phyloP scores from a whole-genome alignment of 1,140 invertebrate genomes.

The Drosophila rufa region DNA sequence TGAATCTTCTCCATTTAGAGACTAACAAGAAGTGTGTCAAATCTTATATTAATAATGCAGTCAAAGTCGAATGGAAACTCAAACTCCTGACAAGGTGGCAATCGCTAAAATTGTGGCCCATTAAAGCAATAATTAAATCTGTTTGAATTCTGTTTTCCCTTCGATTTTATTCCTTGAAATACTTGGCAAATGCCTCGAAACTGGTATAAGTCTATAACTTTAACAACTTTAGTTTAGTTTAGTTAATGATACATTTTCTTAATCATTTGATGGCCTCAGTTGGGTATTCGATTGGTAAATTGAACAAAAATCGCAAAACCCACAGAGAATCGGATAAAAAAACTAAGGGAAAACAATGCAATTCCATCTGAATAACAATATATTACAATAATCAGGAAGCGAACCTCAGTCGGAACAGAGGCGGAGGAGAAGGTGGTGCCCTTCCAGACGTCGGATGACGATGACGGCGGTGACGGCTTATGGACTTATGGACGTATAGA shows the following conservation, averaged over 20 bases:
- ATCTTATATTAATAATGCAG: too few species aligned
- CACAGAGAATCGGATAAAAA: constrained; percentile 12
- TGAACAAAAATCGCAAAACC: constrained; percentile 2
- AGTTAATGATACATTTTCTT: not conserved
- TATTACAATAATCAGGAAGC: constrained; percentile 72
- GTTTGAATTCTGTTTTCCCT: not conserved
- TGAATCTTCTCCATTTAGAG: too few species aligned
- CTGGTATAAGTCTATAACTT: too few species aligned
- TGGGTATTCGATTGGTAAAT: constrained; percentile 2
- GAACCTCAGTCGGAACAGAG: constrained; percentile 59
- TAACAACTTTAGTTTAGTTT: not conserved
- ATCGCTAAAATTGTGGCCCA: constrained; percentile 5
- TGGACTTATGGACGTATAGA: constrained; percentile 35
- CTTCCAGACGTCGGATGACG: constrained; percentile 57
- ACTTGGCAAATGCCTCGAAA: too few species aligned
- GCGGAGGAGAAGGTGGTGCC: constrained; percentile 17
- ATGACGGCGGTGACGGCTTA: constrained; percentile 47
- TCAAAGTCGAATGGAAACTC: constrained; percentile 41
- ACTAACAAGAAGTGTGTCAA: too few species aligned
- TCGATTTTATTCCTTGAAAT: too few species aligned
- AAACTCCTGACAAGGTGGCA: constrained; percentile 28
- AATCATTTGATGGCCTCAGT: not conserved
- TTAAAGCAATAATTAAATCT: not conserved
- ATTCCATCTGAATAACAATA: constrained; percentile 53
- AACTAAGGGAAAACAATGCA: constrained; percentile 42